Conservation (phyloP, 2,888 invertebrate genomes). For the Amiota communis region DNA sequence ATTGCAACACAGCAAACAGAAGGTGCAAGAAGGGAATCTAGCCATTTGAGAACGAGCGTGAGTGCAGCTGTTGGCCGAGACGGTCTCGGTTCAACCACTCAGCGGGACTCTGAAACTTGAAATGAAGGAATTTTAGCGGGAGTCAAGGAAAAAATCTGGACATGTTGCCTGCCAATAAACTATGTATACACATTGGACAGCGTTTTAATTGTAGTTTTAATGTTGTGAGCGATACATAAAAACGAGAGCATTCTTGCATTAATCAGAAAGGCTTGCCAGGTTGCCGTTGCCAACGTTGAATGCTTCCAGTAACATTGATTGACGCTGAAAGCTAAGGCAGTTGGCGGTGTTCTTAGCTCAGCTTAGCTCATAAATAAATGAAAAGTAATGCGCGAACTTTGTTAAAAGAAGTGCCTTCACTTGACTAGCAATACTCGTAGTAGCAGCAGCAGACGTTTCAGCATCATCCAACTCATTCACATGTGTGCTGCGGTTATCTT, state of each 20-base stretch:
- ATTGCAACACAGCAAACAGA: not conserved
- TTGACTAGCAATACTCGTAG: conserved; percentile 28
- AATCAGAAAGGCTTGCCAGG: conserved; percentile 56
- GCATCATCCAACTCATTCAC: too few relatives aligned
- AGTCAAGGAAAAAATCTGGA: conserved; percentile 30
- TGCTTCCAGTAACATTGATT: not conserved
- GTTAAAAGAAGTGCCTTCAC: conserved; percentile 40
- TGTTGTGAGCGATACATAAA: conserved; percentile 35
- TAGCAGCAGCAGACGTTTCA: not conserved
- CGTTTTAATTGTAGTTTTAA: conserved; percentile 57
- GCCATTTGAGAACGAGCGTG: not conserved
- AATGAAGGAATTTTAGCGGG: conserved; percentile 38
- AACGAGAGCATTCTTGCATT: conserved; percentile 63
- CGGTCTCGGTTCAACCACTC: not conserved
- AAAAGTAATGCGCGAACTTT: conserved; percentile 50
- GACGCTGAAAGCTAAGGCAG: not conserved
- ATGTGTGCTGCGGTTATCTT: not conserved
- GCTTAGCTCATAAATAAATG: conserved; percentile 36
- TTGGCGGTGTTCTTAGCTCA: not conserved
- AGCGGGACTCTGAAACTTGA: not conserved
- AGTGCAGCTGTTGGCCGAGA: conserved; percentile 6
- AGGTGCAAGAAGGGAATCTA: conserved; percentile 8
- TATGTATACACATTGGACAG: conserved; percentile 4
- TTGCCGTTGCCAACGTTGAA: not conserved
- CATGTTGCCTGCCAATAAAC: conserved; percentile 40